Evolutionary conservation across 2,888 invertebrate species (phyloP), one percentile per base, ranked within the genome.

Genomic region (Clepsis dumicolana): DNA sequence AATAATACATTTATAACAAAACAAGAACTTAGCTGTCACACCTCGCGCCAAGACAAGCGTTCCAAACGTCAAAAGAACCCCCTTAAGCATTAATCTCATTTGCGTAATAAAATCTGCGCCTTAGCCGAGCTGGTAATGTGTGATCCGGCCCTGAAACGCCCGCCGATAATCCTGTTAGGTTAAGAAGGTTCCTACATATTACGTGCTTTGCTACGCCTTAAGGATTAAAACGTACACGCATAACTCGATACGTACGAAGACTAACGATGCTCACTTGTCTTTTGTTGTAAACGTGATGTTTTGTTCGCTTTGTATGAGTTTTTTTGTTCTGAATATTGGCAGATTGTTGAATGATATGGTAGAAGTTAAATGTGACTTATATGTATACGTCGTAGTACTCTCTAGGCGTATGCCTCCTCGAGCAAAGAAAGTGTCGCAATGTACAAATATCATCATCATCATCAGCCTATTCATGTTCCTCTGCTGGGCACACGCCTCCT

Each of bases 151-250:
- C 94, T 94, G 93, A 92, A 91, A 91, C 91, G 89, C 94, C 94
- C 94, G 88, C 90, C 94, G 95, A 94, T 95, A 95, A 95, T 95
- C 95, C 94, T 95, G 95, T 95, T 95, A 95, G 95, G 94, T 94
- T 95, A 95, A 95, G 95, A 95, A 95, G 95, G 95, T 95, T 95
- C 95, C 95, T 94, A 94, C 95, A 95, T 95, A 95, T 95, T 95
- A 95, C 94, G 93, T 94, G 95, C 94, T 95, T 94, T 94, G 94
- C 93, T 93, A 89, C 94, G 95, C 94, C 95, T 95, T 95, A 94
- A 93, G 94, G 95, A 95, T 95, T 95, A 95, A 92, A 93, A 91
- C 88, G 82, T 86, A 83, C 86, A 87, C 84, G 83, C 85, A 89
- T 87, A 89, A 87, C 86, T 89, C 87, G 82, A 86, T 87, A 87